Conservation (phyloP, 2,113 vertebrate genomes). For the Arizona elegans region DNA sequence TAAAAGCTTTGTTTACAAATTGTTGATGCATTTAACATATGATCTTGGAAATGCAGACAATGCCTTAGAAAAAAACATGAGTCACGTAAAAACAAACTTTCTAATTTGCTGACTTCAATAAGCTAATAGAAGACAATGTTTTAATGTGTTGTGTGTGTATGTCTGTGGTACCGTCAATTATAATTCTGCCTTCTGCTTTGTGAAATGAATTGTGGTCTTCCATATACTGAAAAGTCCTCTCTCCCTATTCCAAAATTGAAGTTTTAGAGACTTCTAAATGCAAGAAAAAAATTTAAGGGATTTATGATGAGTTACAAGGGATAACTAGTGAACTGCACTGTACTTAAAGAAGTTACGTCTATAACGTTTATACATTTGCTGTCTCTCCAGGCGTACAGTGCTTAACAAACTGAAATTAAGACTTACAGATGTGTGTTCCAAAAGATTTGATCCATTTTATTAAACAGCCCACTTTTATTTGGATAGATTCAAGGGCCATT, state of each 20-base stretch:
- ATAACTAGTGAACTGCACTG: neutral
- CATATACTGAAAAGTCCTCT: neutral
- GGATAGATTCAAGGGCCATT: neutral
- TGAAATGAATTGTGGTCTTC: neutral
- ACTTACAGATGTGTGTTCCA: neutral
- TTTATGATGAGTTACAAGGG: neutral
- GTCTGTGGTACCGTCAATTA: neutral
- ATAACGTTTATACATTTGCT: neutral
- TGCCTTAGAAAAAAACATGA: neutral
- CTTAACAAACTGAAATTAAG: too few species aligned
- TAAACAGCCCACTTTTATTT: neutral
- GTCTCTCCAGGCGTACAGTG: neutral
- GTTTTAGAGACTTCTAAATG: neutral
- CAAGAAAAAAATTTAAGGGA: neutral
- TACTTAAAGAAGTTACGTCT: neutral
- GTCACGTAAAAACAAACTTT: neutral
- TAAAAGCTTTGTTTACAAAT: neutral
- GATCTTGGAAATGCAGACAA: neutral
- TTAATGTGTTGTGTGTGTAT: neutral
- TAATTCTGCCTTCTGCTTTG: neutral
- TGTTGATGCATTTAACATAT: neutral
- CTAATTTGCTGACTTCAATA: neutral
- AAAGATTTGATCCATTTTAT: neutral
- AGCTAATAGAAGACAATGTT: neutral
- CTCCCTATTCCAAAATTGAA: neutral